Evolutionary conservation across 2,113 vertebrate species (phyloP), one percentile per base, ranked within the genome.

Genomic region (Sula dactylatra): DNA sequence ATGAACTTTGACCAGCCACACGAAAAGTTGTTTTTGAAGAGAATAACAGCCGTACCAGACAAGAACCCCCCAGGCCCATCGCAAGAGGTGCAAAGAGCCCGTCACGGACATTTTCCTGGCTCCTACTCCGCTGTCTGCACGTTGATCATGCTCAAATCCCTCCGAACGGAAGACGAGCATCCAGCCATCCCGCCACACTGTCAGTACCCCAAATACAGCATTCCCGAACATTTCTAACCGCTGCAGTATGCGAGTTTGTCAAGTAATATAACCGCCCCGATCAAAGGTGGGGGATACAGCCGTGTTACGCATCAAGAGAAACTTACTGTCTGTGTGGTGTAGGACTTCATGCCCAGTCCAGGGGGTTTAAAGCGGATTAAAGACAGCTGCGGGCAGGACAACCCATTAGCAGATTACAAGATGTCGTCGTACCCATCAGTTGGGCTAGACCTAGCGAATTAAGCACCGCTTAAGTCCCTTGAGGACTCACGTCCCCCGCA

Each of bases 161-260:
- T 36, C 29, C 9, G 42, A 34, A 5, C 44, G 20, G 32, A 40
- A 34, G 24, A 26, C 6, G 47, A 88, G 47, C 58, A n/a, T 4
- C 36, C 16, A 58, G 47, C 31, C 36, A 16, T 5, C 44, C 40
- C 47, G 21, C 10, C 45, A 13, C 1, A 0, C 38, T 14, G 0
- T 2, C 55, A 16, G 21, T 7, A n/a, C 27, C 36, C 34, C 13
- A 6, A n/a, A 6, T 0, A 0, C 0, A 21, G 7, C 3, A 22
- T 1, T 31, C 36, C 7, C 16, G 20, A 69, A 27, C 32, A 1
- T 5, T 29, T 18, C 56, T 26, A 32, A 9, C 36, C 5, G 17
- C 50, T 27, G 29, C 10, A 13, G 21, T 2, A 13, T 19, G 5
- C 58, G 24, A 3, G 26, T 54, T 64, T n/a, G 25, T 44, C 69